These are phyloP conservation scores for Pogonomyrmex californicus DNA, from an alignment of 1,140 invertebrate species.

Conservation along the genomic window DNA sequence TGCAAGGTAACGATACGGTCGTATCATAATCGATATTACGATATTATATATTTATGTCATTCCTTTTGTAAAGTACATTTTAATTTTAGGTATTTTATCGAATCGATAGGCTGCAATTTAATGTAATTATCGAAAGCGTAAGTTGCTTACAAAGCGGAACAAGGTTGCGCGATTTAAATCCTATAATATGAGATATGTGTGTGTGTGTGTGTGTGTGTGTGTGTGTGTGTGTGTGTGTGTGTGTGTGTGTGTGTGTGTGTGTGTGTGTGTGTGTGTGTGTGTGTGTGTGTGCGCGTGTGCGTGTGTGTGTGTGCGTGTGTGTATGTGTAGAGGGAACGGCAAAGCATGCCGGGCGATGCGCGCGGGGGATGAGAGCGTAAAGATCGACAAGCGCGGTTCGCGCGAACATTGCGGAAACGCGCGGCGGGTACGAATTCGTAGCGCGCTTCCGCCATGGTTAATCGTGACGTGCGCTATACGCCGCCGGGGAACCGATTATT, in stretches of 20 bases:
- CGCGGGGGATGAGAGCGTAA: conserved; percentile 27
- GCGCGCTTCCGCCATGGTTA: conserved; percentile 51
- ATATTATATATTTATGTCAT: neutral
- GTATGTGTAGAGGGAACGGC: neutral
- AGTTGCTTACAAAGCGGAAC: neutral
- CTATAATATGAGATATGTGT: neutral
- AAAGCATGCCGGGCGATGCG: neutral
- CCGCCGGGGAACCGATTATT: conserved; percentile 80
- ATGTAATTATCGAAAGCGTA: neutral
- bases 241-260: too few species aligned
- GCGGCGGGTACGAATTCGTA: conserved; percentile 34
- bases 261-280: too few species aligned
- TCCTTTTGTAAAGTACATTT: neutral
- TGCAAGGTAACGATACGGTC: neutral
- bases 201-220: too few species aligned
- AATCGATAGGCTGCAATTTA: neutral
- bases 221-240: too few species aligned
- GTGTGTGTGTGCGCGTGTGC: too few species aligned
- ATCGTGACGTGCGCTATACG: conserved; percentile 56
- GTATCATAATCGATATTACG: neutral
- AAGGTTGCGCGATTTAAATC: neutral
- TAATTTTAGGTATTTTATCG: neutral
- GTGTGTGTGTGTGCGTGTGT: too few species aligned
- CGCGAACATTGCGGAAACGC: conserved; percentile 47
- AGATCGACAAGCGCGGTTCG: conserved; percentile 55